Base-by-base conservation (phyloP, 2,797 vertebrate genomes). In the Epinephelus awoara region DNA sequence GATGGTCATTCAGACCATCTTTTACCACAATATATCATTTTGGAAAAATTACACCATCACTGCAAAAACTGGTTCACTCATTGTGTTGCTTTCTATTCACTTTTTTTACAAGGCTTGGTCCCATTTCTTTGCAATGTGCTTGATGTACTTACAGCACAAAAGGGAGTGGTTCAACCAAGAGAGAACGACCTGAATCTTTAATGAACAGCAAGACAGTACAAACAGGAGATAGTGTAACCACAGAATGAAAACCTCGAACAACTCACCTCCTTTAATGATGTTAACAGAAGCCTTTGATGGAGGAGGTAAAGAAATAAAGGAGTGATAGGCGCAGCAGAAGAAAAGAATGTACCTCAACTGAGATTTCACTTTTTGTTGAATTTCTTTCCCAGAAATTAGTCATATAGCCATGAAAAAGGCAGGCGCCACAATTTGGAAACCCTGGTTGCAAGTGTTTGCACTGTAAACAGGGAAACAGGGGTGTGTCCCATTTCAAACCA, bases 61-160 rank as follows among this genome's bases (percentile, higher is more conserved):
- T 13, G n/a, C 4, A 1, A 25, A 55, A 66, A 62, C 66, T 38
- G 47, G 17, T 66, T 70, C 21, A 75, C 47, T 63, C 21, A 54
- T 67, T 79, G 56, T 79, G 58, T 23, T 65, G 23, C 54, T 56
- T n/a, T 68, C 18, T 55, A 21, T 61, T 59, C 23, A 65, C 34
- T 42, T 10, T 54, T 58, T 59, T 15, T 54, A 17, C 2, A 0
- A 68, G 21, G 12, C 38, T 25, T 6, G 3, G 29, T 51, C 34
- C 1, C 4, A 17, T 40, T 69, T 47, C 15, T 63, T 44, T 34
- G 40, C 42, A 27, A 1, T 56, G 65, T 46, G 10, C 15, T 14
- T 21, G 21, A 59, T 64, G 38, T 42, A 44, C 27, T 51, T 4
- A 27, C 21, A 64, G n/a, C 50, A 72, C 59, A 72, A 75, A 72